These are phyloP conservation scores for Percina caprodes DNA, from an alignment of 2,113 vertebrate genomes.

Conservation along the genomic window DNA sequence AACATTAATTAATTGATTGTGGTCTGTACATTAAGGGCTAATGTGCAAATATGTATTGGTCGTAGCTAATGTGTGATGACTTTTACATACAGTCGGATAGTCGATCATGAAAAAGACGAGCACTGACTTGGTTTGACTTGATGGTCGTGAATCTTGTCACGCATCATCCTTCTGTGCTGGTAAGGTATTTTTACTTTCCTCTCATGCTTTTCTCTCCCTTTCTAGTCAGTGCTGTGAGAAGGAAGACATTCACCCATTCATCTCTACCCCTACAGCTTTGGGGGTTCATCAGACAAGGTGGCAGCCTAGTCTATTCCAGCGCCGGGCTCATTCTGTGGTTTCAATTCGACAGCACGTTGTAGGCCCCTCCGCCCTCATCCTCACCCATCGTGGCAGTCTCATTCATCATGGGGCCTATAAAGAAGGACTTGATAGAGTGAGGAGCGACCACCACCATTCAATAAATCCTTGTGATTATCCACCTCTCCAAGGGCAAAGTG, in stretches of 20 bases:
- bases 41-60: neutral
- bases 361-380: conserved; percentile 54
- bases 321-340: conserved; percentile 61
- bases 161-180: conserved; percentile 28
- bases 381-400: conserved; percentile 67
- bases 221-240: conserved; percentile 28
- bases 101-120: conserved; percentile 1
- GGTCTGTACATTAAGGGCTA: neutral
- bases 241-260: conserved; percentile 60
- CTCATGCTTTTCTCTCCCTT: conserved; percentile 18
- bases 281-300: conserved; percentile 74
- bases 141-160: conserved; percentile 27
- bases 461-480: conserved; percentile 85
- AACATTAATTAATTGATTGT: neutral
- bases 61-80: neutral
- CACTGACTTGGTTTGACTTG: conserved; percentile 12
- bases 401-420: conserved; percentile 79
- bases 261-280: conserved; percentile 69
- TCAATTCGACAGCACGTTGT: conserved; percentile 60
- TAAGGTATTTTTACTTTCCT: conserved; percentile 34
- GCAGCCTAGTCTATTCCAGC: conserved; percentile 49
- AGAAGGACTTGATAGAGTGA: conserved; percentile 80
- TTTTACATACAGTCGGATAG: neutral
- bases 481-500: conserved; percentile 68
- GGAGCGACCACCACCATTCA: conserved; percentile 78